phyloP scores from a whole-genome alignment of 2,797 vertebrate genomes.

The Protonibea diacanthus region DNA sequence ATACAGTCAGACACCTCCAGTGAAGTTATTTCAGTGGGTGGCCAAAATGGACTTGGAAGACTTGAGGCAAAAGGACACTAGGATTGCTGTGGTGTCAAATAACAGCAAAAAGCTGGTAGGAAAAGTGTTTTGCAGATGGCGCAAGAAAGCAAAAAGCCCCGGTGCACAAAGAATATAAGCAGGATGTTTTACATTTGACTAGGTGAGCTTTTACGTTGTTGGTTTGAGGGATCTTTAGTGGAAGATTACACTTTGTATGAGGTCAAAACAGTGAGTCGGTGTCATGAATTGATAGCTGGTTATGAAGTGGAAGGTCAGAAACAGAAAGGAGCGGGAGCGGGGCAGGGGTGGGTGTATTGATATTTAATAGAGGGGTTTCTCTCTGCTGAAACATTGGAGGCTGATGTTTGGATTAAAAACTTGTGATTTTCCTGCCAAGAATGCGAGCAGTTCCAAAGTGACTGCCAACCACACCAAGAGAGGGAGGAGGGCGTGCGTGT shows the following conservation, averaged over 20 bases:
- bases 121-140: constrained; percentile 38
- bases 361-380: constrained; percentile 73
- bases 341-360: constrained; percentile 39
- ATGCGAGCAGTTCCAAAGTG: constrained; percentile 80
- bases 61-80: constrained; percentile 38
- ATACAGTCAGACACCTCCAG: constrained; percentile 72
- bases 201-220: constrained; percentile 10
- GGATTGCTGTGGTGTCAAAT: constrained; percentile 43
- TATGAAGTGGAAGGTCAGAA: constrained; percentile 37
- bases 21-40: constrained; percentile 75
- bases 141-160: constrained; percentile 19
- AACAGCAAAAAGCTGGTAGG: constrained; percentile 29
- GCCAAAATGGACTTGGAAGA: constrained; percentile 56
- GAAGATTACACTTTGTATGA: neutral
- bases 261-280: constrained; percentile 29
- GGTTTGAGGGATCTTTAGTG: constrained; percentile 11
- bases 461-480: constrained; percentile 76
- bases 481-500: constrained; percentile 50
- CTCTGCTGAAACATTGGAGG: constrained; percentile 65
- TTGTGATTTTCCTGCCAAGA: constrained; percentile 79
- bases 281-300: constrained; percentile 23
- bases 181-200: constrained; percentile 4
- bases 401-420: constrained; percentile 81
- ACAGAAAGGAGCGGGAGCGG: neutral
- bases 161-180: constrained; percentile 10